Evolutionary conservation across 1,140 invertebrate genomes (phyloP).

Genomic region (Eriocheir sinensis): DNA sequence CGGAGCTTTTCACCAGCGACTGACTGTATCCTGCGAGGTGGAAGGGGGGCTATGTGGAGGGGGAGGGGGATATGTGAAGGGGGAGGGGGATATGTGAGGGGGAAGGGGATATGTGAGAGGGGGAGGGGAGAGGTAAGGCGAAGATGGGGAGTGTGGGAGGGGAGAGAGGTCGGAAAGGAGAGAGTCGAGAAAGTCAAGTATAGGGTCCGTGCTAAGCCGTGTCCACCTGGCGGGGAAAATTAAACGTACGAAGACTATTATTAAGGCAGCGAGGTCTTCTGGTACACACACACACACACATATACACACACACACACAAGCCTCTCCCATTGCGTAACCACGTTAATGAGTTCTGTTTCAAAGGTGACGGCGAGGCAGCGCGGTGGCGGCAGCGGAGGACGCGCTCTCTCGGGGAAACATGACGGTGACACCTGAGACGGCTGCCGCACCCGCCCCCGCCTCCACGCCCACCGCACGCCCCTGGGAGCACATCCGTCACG

Average conservation of each 20-base stretch:
- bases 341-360: too few relatives aligned
- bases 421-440: too few relatives aligned
- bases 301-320: conserved; percentile 30
- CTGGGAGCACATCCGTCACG: too few relatives aligned
- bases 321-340: background rate
- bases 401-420: too few relatives aligned
- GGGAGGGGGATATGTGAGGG: background rate
- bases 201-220: background rate
- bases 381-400: too few relatives aligned
- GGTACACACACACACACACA: background rate
- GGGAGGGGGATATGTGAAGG: too few relatives aligned
- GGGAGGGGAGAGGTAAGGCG: background rate
- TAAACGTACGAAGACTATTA: background rate
- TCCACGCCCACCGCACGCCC: too few relatives aligned
- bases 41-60: too few relatives aligned
- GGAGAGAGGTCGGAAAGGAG: background rate
- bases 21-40: too few relatives aligned
- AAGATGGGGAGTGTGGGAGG: background rate
- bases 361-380: too few relatives aligned
- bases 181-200: background rate
- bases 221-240: background rate
- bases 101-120: background rate
- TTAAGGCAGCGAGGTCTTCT: background rate
- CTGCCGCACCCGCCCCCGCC: too few relatives aligned
- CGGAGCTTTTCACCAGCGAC: too few relatives aligned